These are phyloP conservation scores for Psilopogon haemacephalus DNA, from an alignment of 2,113 vertebrate species.

Conservation along the genomic window DNA sequence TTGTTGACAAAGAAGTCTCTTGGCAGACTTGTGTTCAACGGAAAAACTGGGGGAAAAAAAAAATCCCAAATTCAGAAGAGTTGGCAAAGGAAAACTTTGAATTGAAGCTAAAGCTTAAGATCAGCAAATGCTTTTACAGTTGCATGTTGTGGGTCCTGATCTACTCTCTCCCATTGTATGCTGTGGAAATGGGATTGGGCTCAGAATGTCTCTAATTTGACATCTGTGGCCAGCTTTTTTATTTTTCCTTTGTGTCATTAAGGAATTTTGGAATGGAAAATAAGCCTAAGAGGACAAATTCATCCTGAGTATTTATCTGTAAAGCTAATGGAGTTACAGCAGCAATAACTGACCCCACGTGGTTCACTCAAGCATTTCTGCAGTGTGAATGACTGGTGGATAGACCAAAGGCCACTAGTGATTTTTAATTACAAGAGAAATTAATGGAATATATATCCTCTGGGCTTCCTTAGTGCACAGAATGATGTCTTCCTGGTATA, in stretches of 20 bases:
- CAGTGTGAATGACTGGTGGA: not conserved
- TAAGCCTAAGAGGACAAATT: not conserved
- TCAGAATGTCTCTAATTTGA: conserved; percentile 22
- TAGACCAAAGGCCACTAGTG: not conserved
- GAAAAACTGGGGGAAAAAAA: not conserved
- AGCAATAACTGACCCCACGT: not conserved
- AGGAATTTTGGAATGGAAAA: conserved; percentile 67
- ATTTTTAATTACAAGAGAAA: not conserved
- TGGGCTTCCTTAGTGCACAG: not conserved
- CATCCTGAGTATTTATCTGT: conserved; percentile 10
- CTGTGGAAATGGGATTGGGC: not conserved
- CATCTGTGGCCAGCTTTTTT: conserved; percentile 29
- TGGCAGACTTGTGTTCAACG: not conserved
- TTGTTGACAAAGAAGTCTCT: conserved; percentile 10
- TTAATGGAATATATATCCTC: not conserved
- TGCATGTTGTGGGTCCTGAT: conserved; percentile 1
- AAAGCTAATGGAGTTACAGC: conserved; percentile 20
- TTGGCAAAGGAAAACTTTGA: not conserved
- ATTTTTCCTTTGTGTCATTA: conserved; percentile 33
- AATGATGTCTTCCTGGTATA: not conserved
- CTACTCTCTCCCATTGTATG: not conserved
- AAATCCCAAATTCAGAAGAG: not conserved
- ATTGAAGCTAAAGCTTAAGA: not conserved
- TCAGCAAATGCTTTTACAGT: conserved; percentile 34
- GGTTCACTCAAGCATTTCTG: conserved; percentile 22